phyloP scores from a whole-genome alignment of 2,113 vertebrate genomes.

The Hippopotamus amphibius region DNA sequence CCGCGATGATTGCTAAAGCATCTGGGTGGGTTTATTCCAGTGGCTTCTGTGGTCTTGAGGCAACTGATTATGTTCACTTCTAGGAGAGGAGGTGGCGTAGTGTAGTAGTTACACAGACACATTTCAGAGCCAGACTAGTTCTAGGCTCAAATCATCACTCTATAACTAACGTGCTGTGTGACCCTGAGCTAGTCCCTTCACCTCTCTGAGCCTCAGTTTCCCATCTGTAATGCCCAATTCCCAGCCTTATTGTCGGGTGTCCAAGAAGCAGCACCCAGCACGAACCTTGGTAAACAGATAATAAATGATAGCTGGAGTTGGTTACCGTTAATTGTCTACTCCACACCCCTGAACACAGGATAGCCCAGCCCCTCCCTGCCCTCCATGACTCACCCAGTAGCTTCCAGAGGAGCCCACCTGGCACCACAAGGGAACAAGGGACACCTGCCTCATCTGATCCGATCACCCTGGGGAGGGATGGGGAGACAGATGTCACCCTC shows the following conservation, averaged over 20 bases:
- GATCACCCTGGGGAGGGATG: not conserved
- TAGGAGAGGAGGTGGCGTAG: not conserved
- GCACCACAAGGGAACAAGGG: not conserved
- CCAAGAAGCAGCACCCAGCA: not conserved
- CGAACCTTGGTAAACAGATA: not conserved
- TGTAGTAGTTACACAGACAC: not conserved
- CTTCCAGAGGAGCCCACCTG: slow-evolving; percentile 47
- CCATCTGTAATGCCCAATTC: not conserved
- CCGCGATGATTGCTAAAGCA: fast-evolving
- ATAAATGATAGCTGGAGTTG: fast-evolving
- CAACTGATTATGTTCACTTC: not conserved
- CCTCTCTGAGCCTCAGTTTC: not conserved
- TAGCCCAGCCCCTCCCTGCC: not conserved
- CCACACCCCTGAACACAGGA: not conserved
- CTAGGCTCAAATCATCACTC: not conserved
- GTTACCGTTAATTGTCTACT: not conserved
- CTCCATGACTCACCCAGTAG: not conserved
- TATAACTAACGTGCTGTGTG: not conserved
- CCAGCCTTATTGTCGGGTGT: not conserved
- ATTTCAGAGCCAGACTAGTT: not conserved
- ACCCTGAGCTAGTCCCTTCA: not conserved
- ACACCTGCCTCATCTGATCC: slow-evolving; percentile 50
- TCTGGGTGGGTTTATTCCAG: fast-evolving
- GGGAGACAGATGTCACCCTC: slow-evolving; percentile 64
- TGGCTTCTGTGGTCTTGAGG: not conserved